Percentiles rank a stretch among this genome's conserved stretches.
phyloP scores from a whole-genome alignment of 2,888 invertebrate genomes.

The Oegoconia quadripuncta region DNA sequence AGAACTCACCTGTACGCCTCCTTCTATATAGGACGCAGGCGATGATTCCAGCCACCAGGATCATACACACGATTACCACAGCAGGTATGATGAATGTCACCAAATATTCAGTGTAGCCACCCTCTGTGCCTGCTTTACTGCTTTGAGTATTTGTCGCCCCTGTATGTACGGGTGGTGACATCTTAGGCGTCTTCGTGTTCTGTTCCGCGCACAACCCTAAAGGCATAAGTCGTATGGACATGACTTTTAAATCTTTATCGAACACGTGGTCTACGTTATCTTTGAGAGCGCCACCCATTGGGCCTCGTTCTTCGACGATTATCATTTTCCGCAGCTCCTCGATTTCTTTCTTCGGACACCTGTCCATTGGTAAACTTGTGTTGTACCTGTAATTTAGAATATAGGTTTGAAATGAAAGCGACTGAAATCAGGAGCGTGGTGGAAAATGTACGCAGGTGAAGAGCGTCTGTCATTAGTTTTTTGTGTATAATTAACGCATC shows the following conservation, averaged over 20 bases:
- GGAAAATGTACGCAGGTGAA: no score
- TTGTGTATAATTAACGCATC: no score
- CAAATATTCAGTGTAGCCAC: conserved; percentile 77
- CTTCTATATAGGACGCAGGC: conserved; percentile 93
- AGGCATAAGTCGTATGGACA: conserved; percentile 80
- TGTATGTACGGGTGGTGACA: conserved; percentile 33
- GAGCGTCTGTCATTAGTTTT: no score
- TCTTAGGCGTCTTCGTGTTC: conserved; percentile 55
- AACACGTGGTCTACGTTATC: conserved; percentile 82
- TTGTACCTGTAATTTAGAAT: conserved; percentile 79
- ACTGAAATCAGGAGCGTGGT: no score
- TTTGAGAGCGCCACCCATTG: conserved; percentile 50
- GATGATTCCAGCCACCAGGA: conserved; percentile 90
- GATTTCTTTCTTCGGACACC: conserved; percentile 89
- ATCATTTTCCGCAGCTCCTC: conserved; percentile 84
- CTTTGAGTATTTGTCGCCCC: conserved; percentile 42
- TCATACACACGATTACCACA: conserved; percentile 91
- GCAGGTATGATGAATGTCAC: conserved; percentile 94
- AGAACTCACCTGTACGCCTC: conserved; percentile 90
- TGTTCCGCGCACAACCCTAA: conserved; percentile 79
- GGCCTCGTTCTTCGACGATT: conserved; percentile 80
- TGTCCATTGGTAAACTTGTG: conserved; percentile 84
- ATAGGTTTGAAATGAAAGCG: no score
- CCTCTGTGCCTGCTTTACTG: conserved; percentile 39
- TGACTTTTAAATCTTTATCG: conserved; percentile 85